Conservation (phyloP, 35 echinoderm and acorn worm genomes). For the Apostichopus californicus region DNA sequence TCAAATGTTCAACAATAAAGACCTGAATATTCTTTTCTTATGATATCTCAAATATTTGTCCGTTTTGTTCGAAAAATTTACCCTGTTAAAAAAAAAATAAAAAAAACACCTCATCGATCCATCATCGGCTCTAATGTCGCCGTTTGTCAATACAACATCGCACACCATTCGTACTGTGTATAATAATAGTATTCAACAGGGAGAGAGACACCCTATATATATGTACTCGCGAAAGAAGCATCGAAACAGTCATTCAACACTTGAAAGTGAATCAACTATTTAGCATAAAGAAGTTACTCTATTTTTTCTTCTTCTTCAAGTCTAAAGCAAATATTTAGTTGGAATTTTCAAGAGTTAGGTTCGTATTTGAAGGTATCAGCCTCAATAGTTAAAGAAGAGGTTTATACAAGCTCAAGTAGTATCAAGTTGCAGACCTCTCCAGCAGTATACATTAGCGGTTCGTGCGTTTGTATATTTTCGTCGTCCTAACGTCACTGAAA, state of each 20-base stretch:
- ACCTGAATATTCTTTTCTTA: no score
- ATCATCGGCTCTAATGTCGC: no score
- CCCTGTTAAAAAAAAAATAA: no score
- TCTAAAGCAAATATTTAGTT: slow-evolving; percentile 15
- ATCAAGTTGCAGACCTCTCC: background rate
- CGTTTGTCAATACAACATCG: no score
- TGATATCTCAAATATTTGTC: no score
- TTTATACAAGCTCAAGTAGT: background rate
- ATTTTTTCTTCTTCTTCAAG: background rate
- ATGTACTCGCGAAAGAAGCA: background rate
- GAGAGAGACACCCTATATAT: background rate
- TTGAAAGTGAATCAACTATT: slow-evolving; percentile 12
- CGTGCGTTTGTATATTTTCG: background rate
- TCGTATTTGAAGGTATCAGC: background rate
- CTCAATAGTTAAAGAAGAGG: background rate
- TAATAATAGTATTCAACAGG: no score
- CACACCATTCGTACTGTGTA: no score
- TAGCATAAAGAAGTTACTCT: background rate
- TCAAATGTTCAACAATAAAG: no score
- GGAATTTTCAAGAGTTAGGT: background rate
- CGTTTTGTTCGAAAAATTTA: no score
- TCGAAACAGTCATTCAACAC: slow-evolving; percentile 5
- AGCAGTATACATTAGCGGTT: background rate
- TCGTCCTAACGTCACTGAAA: background rate
- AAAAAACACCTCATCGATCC: no score